Conservation (phyloP, 2,113 vertebrate species). For the Otolemur garnettii region DNA sequence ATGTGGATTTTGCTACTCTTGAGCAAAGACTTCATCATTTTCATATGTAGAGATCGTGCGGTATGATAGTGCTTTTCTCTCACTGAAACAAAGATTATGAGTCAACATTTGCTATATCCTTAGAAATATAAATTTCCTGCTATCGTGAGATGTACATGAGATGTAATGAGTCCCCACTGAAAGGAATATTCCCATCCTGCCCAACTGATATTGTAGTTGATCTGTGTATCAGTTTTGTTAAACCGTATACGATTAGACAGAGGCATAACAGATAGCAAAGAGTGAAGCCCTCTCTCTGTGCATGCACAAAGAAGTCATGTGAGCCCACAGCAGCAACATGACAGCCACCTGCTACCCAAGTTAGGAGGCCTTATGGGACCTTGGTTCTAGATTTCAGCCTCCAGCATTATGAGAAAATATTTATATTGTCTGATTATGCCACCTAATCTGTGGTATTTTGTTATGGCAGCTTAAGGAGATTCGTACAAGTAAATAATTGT, state of each 20-base stretch:
- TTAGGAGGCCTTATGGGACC: not conserved
- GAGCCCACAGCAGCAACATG: not conserved
- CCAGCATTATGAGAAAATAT: not conserved
- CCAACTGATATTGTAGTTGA: not conserved
- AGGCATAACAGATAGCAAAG: not conserved
- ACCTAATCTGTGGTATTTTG: not conserved
- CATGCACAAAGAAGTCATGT: not conserved
- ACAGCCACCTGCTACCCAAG: rapidly evolving
- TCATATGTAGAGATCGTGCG: not conserved
- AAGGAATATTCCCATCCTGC: not conserved
- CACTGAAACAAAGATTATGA: not conserved
- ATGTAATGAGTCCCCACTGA: not conserved
- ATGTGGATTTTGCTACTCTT: no score
- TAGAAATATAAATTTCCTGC: not conserved
- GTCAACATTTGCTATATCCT: not conserved
- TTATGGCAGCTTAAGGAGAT: not conserved
- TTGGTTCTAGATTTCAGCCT: not conserved
- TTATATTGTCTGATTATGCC: not conserved
- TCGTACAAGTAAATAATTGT: not conserved
- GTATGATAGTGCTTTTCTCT: not conserved
- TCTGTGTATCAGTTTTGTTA: not conserved
- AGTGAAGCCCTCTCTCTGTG: not conserved
- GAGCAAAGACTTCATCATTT: not conserved
- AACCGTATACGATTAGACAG: not conserved
- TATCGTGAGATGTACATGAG: not conserved